phyloP scores from a whole-genome alignment of 2,113 vertebrate genomes.

The Platycercus adscitus region DNA sequence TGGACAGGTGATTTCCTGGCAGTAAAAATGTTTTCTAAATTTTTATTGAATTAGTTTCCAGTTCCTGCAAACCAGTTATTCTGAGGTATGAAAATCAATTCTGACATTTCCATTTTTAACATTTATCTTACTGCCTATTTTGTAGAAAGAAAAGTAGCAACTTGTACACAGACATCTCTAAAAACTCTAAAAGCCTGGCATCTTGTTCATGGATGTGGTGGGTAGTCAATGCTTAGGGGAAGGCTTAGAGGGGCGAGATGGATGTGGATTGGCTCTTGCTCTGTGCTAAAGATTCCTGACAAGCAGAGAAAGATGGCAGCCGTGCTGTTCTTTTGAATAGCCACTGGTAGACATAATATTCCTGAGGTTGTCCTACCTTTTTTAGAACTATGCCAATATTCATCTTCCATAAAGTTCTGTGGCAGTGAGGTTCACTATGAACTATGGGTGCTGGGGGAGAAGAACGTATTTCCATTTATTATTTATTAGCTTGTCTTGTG shows the following conservation, averaged over 20 bases:
- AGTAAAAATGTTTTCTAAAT: constrained; percentile 64
- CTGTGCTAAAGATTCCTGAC: neutral
- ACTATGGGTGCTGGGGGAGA: neutral
- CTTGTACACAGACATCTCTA: neutral
- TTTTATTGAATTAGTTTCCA: constrained; percentile 59
- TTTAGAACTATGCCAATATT: neutral
- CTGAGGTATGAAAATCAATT: constrained; percentile 31
- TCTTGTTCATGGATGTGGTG: neutral
- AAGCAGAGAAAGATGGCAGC: neutral
- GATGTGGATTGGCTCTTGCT: neutral
- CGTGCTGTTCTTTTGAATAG: accelerated
- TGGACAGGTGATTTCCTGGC: constrained; percentile 69
- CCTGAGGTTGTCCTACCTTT: neutral
- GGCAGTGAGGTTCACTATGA: neutral
- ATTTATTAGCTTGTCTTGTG: neutral
- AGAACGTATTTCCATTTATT: neutral
- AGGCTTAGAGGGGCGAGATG: neutral
- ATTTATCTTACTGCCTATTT: neutral
- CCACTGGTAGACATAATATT: neutral
- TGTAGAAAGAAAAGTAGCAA: constrained; percentile 18
- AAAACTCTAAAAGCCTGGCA: neutral
- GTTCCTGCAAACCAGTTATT: constrained; percentile 49
- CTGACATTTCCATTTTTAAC: constrained; percentile 50
- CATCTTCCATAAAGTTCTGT: neutral
- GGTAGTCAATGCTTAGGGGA: neutral